A percentile compares a stretch with the other conserved stretches of the same genome.
phyloP scores from a whole-genome alignment of 35 echinoderm and acorn worm species.

The Amphiura filiformis region DNA sequence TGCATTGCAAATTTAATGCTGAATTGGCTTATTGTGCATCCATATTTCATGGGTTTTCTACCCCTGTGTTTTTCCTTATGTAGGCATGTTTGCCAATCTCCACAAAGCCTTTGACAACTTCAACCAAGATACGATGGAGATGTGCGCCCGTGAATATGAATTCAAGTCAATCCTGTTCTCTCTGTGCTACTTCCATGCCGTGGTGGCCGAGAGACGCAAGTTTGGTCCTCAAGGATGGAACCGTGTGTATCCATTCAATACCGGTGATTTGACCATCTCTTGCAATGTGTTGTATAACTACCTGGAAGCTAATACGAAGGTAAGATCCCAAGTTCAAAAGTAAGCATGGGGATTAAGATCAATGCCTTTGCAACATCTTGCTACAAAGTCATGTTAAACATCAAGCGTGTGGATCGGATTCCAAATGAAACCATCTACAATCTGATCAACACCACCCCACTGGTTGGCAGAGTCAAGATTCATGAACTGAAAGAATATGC shows the following conservation, averaged over 20 bases:
- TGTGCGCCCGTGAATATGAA: constrained; percentile 96
- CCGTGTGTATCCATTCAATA: constrained; percentile 95
- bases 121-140: constrained; percentile 95
- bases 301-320: constrained; percentile 97
- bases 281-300: constrained; percentile 99
- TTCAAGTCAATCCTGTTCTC: constrained; percentile 97
- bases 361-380: too few relatives aligned
- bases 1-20: background rate
- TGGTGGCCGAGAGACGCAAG: constrained; percentile 93
- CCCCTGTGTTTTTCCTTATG: too few relatives aligned
- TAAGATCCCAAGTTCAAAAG: too few relatives aligned
- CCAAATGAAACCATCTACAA: too few relatives aligned
- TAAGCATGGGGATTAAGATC: too few relatives aligned
- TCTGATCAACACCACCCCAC: too few relatives aligned
- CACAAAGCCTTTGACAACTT: constrained; percentile 98
- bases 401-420: too few relatives aligned
- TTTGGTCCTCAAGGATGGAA: constrained; percentile 99
- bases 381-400: too few relatives aligned
- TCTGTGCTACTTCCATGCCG: constrained; percentile 99
- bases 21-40: background rate
- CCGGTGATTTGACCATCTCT: constrained; percentile 96
- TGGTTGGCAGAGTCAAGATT: too few relatives aligned
- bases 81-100: constrained; percentile 94
- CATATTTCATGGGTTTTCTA: background rate
- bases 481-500: too few relatives aligned